phyloP scores from a whole-genome alignment of 2,113 vertebrate genomes.

The Grus americana region DNA sequence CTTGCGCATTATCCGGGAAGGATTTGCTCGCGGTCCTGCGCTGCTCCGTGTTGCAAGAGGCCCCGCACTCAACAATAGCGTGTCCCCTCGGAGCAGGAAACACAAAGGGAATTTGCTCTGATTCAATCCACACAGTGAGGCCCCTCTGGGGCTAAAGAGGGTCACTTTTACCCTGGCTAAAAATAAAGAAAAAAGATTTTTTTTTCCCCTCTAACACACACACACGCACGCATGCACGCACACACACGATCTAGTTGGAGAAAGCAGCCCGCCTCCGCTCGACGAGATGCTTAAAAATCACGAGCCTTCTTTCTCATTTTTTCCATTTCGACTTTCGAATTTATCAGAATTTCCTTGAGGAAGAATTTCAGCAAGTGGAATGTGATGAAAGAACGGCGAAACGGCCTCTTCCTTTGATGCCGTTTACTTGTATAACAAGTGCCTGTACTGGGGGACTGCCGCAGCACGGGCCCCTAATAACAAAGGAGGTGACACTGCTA shows the following conservation, averaged over 20 bases:
- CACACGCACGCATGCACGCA: background rate
- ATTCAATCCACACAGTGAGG: constrained; percentile 75
- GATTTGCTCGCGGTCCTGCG: constrained; percentile 40
- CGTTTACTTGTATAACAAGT: constrained; percentile 68
- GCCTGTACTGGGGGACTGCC: constrained; percentile 51
- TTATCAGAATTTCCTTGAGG: constrained; percentile 55
- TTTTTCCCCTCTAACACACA: background rate
- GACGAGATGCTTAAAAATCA: constrained; percentile 50
- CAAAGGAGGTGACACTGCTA: constrained; percentile 68
- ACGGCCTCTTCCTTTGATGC: constrained; percentile 40
- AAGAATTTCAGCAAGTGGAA: background rate
- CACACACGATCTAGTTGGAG: background rate
- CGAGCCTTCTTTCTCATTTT: background rate
- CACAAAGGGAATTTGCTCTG: constrained; percentile 78
- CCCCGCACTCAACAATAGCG: constrained; percentile 69
- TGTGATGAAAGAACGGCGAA: constrained; percentile 33
- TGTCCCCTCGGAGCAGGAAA: constrained; percentile 71
- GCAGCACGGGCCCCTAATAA: constrained; percentile 57
- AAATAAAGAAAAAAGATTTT: constrained; percentile 52
- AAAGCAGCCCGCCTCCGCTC: constrained; percentile 11
- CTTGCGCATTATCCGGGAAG: constrained; percentile 44
- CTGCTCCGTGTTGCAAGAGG: constrained; percentile 51
- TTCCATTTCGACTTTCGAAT: background rate
- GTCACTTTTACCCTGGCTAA: constrained; percentile 70
- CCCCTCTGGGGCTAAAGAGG: constrained; percentile 75